Evolutionary conservation across 2,888 invertebrate genomes (phyloP).

Genomic region (Spialia ferax): DNA sequence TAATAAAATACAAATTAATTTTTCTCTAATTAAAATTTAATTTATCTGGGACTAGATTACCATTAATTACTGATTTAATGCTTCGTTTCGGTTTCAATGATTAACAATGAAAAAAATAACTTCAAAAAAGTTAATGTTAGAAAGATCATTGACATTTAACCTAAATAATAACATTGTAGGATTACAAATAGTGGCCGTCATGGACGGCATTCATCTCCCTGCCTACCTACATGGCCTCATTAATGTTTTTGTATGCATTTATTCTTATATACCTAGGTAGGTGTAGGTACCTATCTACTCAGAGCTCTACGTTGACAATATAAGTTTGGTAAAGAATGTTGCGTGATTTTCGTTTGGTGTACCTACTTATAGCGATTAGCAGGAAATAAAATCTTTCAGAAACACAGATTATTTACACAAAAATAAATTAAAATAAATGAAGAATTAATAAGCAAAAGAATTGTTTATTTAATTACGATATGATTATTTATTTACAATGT

Average conservation of each 20-base stretch:
- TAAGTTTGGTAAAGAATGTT: slow-evolving; percentile 1
- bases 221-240: slow-evolving; percentile 15
- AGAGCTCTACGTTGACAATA: slow-evolving; percentile 14
- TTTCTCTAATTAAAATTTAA: neutral
- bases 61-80: neutral
- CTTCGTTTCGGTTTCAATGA: too few relatives aligned
- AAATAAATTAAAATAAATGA: neutral
- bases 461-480: too few relatives aligned
- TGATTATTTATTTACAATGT: too few relatives aligned
- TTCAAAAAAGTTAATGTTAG: neutral
- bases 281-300: neutral
- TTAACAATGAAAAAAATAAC: neutral
- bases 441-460: neutral
- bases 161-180: slow-evolving; percentile 9
- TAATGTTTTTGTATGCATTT: slow-evolving; percentile 20
- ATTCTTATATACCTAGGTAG: neutral
- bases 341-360: neutral
- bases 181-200: slow-evolving; percentile 26
- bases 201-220: slow-evolving; percentile 20
- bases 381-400: too few relatives aligned
- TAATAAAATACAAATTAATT: too few relatives aligned
- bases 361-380: neutral
- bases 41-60: slow-evolving; percentile 1
- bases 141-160: slow-evolving; percentile 22
- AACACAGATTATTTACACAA: too few relatives aligned